These are phyloP conservation scores for Calcarius lapponicus DNA, from an alignment of 2,797 vertebrate species.

Conservation along the genomic window DNA sequence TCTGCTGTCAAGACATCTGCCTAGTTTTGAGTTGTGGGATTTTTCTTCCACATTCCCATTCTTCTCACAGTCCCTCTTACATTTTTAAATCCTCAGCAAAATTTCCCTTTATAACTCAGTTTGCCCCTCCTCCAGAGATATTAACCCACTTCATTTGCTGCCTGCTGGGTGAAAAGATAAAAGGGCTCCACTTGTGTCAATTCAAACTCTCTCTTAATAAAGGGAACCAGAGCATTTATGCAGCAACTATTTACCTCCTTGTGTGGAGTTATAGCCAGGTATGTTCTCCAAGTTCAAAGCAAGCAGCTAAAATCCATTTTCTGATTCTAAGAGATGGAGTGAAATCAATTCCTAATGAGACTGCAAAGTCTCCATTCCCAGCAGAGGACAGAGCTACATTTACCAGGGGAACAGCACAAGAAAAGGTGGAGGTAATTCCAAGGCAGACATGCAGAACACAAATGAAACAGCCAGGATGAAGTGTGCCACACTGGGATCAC, in stretches of 20 bases:
- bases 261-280: neutral
- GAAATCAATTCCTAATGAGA: neutral
- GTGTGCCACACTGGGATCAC: fast-evolving
- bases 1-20: neutral
- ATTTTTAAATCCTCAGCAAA: neutral
- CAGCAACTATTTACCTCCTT: conserved; percentile 6
- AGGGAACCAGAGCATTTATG: neutral
- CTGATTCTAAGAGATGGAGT: neutral
- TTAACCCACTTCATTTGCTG: conserved; percentile 1
- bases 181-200: neutral
- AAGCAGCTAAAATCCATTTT: neutral
- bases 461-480: neutral
- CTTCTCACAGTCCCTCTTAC: neutral
- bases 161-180: neutral
- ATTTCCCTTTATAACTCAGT: neutral
- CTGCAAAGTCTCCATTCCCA: neutral
- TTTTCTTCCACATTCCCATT: neutral
- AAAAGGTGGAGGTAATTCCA: neutral
- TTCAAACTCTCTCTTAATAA: neutral
- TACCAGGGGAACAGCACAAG: neutral
- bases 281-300: neutral
- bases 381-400: neutral
- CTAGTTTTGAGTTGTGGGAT: neutral
- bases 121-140: neutral
- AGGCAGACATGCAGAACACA: neutral